Base-by-base conservation (phyloP, 2,797 vertebrate genomes). In the Tinamus major region DNA sequence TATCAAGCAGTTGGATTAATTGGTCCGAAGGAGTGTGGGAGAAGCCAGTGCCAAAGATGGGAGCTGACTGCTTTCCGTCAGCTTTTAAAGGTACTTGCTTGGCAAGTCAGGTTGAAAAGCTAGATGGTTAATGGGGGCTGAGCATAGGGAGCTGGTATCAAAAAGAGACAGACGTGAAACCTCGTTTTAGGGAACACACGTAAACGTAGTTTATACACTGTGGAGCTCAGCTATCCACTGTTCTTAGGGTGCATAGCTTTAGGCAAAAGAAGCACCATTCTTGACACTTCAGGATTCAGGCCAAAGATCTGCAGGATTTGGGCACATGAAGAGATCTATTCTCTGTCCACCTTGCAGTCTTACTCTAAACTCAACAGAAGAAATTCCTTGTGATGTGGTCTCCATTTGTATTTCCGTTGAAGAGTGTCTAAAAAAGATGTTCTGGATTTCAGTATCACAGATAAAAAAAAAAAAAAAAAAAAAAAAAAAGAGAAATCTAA, bases 391-490 rank as follows among this genome's bases (percentile, higher is more conserved):
- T 86, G 63, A 46, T 95, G 23, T 62, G 29, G 56, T 72, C 49
- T 86, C 51, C 18, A 11, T 37, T 63, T 68, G 46, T 79, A 64
- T 33, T 64, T 81, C 56, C 51, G 82, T 87, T 70, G 77, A 86
- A 79, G 96, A 94, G 71, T 85, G 90, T 86, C 90, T 94, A 61
- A 79, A 90, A 94, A 87, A 85, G 68, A 80, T 85, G 64, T 93
- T 90, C 95, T 85, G 81, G 71, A 92, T 90, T 75, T 87, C 62
- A 23, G 26, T 89, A 33, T 89, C 69, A 62, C 62, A 82, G 65
- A 44, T 62, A 82, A 80, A 92, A 92, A 85, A 71, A n/a, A n/a
- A n/a, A n/a, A n/a, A n/a, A n/a, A n/a, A n/a, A n/a, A n/a, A n/a
- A n/a, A n/a, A n/a, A n/a, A n/a, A n/a, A n/a, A n/a, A n/a, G n/a